Evolutionary conservation across 2,888 invertebrate genomes (phyloP), one percentile per base, ranked within the genome.

Genomic region (Melipona bicolor): DNA sequence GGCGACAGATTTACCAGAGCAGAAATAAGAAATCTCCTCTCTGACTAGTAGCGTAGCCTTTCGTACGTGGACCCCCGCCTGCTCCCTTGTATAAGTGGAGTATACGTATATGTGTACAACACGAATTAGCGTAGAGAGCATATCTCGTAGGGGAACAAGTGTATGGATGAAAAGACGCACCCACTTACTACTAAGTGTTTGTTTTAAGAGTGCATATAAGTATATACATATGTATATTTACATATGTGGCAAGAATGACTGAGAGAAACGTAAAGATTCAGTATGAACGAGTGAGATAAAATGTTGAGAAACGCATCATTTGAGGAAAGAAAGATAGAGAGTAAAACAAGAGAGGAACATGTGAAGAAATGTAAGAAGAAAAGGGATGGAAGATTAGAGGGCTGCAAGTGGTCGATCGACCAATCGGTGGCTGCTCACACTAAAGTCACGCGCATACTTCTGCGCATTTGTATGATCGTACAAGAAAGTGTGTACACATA

Each of bases 1-100:
- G 91, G 92, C 94, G 94, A 93, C 94, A 94, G 93, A 94, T 94
- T 94, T 94, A 94, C 93, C 94, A 92, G 94, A 94, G 92, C 93
- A 94, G 93, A 94, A 94, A 94, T 94, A 94, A 94, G 93, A 94
- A 94, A 93, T 93, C 93, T 91, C 91, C 89, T 84, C 88, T 86
- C 84, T 83, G 85, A 77, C 84, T 86, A 85, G 73, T 86, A 85
- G 75, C 79, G 79, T 75, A 65, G 81, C 73, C 80, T 85, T 77
- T 80, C 65, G 77, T 77, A 79, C 79, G 54, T 72, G 75, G 50
- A 64, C 70, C 65, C 79, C 74, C 77, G 72, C 65, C 69, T 52
- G 32, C 27, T 77, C 56, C 61, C 3, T 27, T 59, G 64, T 70
- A 24, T 50, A 49, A 54, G 77, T 76, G 27, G 21, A 13, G 9